phyloP scores from a whole-genome alignment of 2,888 invertebrate genomes.

The Thelaira solivaga region DNA sequence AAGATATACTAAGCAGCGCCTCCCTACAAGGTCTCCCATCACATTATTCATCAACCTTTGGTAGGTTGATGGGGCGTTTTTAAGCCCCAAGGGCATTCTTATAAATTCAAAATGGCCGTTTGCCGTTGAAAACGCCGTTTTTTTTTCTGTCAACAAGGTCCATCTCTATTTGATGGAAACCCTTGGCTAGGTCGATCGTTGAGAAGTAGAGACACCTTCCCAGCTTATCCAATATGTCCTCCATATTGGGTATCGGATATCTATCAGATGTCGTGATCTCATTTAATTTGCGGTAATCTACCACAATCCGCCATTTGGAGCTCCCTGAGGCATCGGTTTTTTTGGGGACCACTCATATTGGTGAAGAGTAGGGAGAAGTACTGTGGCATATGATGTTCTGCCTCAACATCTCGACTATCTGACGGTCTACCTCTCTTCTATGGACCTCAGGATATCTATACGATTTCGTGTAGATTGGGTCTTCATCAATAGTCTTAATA shows the following conservation, averaged over 20 bases:
- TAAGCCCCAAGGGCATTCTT: not conserved
- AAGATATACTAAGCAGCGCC: too few species aligned
- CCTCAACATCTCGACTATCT: conserved; percentile 31
- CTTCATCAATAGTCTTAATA: conserved; percentile 31
- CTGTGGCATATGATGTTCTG: conserved; percentile 42
- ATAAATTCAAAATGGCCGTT: conserved; percentile 1
- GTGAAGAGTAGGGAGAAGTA: conserved; percentile 41
- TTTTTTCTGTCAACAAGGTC: not conserved
- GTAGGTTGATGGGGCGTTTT: too few species aligned
- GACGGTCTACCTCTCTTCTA: conserved; percentile 29
- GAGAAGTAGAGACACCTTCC: conserved; percentile 49
- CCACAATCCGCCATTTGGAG: conserved; percentile 46
- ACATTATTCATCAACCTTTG: too few species aligned
- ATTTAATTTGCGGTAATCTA: conserved; percentile 47
- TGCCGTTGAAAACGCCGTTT: not conserved
- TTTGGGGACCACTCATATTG: conserved; percentile 43
- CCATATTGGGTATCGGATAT: conserved; percentile 47
- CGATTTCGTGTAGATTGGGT: conserved; percentile 34
- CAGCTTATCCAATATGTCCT: conserved; percentile 41
- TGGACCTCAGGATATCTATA: conserved; percentile 44
- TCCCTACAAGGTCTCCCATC: too few species aligned
- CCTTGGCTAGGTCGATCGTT: conserved; percentile 50
- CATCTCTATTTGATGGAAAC: conserved; percentile 64
- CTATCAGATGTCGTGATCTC: conserved; percentile 30
- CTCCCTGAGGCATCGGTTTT: conserved; percentile 39